Percentiles rank a stretch among this genome's conserved stretches.
Evolutionary conservation across 1,140 invertebrate genomes (phyloP).

Genomic region (Hylyphantes graminicola): DNA sequence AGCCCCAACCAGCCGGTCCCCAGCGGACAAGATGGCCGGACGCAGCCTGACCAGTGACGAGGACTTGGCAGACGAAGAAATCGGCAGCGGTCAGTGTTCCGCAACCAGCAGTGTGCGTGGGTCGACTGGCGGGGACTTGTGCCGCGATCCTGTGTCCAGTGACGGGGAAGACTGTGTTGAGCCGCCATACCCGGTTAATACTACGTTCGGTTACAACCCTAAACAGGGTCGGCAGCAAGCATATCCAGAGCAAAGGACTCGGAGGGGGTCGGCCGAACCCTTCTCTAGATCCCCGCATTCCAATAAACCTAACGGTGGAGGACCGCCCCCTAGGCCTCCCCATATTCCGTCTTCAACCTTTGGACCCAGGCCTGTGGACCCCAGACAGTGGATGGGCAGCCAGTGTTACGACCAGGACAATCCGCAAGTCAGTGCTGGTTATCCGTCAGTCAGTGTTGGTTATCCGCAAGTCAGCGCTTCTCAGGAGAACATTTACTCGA

Average conservation of each 20-base stretch:
- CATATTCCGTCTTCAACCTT: neutral
- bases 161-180: slow-evolving; percentile 29
- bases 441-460: neutral
- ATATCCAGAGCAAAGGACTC: slow-evolving; percentile 18
- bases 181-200: neutral
- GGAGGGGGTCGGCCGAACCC: slow-evolving; percentile 2
- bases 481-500: slow-evolving; percentile 53
- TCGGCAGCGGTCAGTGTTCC: slow-evolving; percentile 48
- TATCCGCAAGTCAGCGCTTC: slow-evolving; percentile 1
- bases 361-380: neutral
- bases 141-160: slow-evolving; percentile 57
- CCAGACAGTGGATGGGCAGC: neutral
- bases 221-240: neutral
- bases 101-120: slow-evolving; percentile 61
- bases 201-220: slow-evolving; percentile 29
- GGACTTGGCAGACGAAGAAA: slow-evolving; percentile 61
- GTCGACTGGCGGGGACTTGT: slow-evolving; percentile 61
- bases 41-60: slow-evolving; percentile 57
- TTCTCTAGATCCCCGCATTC: slow-evolving; percentile 13
- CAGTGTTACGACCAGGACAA: too few relatives aligned
- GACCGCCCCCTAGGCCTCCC: slow-evolving; percentile 10
- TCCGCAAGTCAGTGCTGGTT: neutral
- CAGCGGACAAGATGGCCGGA: slow-evolving; percentile 32
- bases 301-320: slow-evolving; percentile 10
- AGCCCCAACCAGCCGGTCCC: slow-evolving; percentile 39